Conservation (phyloP, 1,140 invertebrate species). For the Stegodyphus mimosarum region DNA sequence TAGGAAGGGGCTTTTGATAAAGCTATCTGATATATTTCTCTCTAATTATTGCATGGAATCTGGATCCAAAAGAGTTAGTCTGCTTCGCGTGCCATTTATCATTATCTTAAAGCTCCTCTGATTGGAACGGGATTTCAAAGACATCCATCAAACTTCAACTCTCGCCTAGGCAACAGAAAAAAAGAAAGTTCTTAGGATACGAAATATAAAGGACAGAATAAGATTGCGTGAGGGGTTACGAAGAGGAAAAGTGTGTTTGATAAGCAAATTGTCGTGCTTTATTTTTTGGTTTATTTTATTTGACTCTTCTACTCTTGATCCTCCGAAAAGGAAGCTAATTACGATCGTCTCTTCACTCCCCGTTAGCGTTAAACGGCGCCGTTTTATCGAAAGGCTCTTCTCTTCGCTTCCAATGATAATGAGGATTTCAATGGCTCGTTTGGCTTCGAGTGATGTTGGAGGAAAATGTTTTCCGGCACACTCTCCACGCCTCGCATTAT, state of each 20-base stretch:
- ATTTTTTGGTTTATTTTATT: slow-evolving; percentile 18
- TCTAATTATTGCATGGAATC: no score
- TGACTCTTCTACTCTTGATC: background rate
- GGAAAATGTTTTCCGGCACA: slow-evolving; percentile 21
- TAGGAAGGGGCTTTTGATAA: no score
- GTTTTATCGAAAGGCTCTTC: slow-evolving; percentile 38
- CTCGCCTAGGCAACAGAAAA: background rate
- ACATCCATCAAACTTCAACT: slow-evolving; percentile 44
- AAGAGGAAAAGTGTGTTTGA: slow-evolving; percentile 2
- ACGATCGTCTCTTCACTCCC: background rate
- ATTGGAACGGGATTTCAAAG: slow-evolving; percentile 33
- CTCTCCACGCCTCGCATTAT: slow-evolving; percentile 13
- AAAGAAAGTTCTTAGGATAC: background rate
- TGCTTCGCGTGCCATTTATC: background rate
- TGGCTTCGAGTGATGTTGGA: slow-evolving; percentile 6
- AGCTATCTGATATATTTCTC: no score
- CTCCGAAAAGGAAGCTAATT: slow-evolving; percentile 33
- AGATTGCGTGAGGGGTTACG: slow-evolving; percentile 16
- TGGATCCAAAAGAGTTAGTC: no score
- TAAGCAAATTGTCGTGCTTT: slow-evolving; percentile 50
- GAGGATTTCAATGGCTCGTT: slow-evolving; percentile 51
- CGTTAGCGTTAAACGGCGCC: slow-evolving; percentile 28
- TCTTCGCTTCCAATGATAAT: slow-evolving; percentile 46
- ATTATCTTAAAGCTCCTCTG: slow-evolving; percentile 5
- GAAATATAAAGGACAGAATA: slow-evolving; percentile 23